Evolutionary conservation across 1,140 invertebrate genomes (phyloP), one percentile per base, ranked within the genome.

Genomic region (Temnothorax nylanderi): DNA sequence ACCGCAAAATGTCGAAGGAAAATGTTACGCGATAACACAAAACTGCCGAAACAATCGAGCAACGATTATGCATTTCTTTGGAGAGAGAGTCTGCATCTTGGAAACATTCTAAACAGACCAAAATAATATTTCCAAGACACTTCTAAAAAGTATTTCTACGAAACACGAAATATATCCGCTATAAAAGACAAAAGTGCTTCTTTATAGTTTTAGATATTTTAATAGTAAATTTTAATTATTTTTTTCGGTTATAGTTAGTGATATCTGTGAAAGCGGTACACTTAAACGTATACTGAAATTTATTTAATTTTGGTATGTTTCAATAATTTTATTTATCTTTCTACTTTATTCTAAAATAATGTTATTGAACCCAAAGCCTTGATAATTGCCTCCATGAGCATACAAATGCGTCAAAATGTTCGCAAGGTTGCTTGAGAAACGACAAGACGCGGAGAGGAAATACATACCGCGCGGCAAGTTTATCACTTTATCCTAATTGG

Each of bases 401-500:
- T 69, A 80, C 32, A 41, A 80, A 69, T 18, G 8, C 54, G 26
- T 26, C 80, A n/a, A 84, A 84, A 75, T 84, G 44, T 75, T 84
- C 44, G 69, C 54, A 84, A 75, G 80, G 32, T 60, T 75, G 51
- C 18, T 74, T 74, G 34, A 74, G 32, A 84, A 84, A 75, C 44
- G 54, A 41, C 54, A 54, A 49, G 54, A 84, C 69, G n/a, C 65
- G 41, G n/a, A 26, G 32, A 75, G 54, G 80, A 60, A 84, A 60
- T 75, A 44, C 60, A 47, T 74, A 74, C 3, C 16, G 44, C 64
- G 78, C 78, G 51, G 18, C 67, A 18, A 58, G 26, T 74, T 84
- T 74, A 84, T 84, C 80, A 84, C 69, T 82, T 82, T 74, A 84
- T 84, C 72, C 44, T 84, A 84, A 84, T 84, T 84, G 69, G 69